These are phyloP conservation scores for Coluber constrictor DNA, from an alignment of 2,797 vertebrate species.

Conservation along the genomic window DNA sequence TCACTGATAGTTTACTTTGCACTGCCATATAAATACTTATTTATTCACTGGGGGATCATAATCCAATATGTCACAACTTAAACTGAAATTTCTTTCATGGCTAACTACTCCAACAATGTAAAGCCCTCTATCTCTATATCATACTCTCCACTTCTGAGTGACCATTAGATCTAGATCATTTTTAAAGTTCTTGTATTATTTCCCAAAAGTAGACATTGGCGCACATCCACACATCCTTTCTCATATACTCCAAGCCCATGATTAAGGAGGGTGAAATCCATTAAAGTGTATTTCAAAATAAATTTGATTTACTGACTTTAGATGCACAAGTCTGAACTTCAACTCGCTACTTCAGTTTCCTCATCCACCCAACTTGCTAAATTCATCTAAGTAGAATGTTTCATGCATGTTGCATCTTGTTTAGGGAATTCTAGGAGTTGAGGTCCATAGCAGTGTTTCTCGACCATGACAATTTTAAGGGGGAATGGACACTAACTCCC, in stretches of 20 bases:
- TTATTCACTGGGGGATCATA: background rate
- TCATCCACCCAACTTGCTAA: background rate
- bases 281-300: background rate
- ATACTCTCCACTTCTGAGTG: background rate
- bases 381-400: background rate
- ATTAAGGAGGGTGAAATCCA: background rate
- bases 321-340: background rate
- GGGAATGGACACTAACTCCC: background rate
- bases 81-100: background rate
- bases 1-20: background rate
- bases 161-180: background rate
- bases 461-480: background rate
- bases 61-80: background rate
- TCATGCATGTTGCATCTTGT: background rate
- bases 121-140: background rate
- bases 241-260: background rate
- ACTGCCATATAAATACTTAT: background rate
- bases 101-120: background rate
- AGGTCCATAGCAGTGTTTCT: background rate
- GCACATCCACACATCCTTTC: background rate
- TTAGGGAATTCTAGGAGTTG: background rate
- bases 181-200: background rate
- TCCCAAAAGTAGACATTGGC: background rate
- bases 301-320: background rate
- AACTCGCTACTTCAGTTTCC: background rate